Conservation (phyloP, 2,888 invertebrate species). For the Perithous albicinctus region DNA sequence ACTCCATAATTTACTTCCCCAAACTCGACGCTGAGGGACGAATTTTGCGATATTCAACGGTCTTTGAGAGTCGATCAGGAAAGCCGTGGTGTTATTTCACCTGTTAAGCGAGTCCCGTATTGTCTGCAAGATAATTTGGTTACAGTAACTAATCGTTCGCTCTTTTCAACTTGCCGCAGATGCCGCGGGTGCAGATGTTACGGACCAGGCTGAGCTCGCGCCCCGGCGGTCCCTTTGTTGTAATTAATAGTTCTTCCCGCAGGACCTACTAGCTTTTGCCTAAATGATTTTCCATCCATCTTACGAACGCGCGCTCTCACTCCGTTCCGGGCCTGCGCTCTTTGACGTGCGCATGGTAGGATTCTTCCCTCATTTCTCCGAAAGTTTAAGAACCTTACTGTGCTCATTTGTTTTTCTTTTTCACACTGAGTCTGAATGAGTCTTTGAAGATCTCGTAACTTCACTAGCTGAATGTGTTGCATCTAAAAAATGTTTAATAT, state of each 20-base stretch:
- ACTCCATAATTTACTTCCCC: background rate
- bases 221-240: slow-evolving; percentile 82
- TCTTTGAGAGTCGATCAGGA: background rate
- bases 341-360: slow-evolving; percentile 51
- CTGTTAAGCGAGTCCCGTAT: slow-evolving; percentile 75
- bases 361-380: slow-evolving; percentile 38
- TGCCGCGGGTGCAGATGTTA: slow-evolving; percentile 67
- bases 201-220: slow-evolving; percentile 56
- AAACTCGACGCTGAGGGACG: background rate
- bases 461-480: background rate
- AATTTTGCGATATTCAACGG: background rate
- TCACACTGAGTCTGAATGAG: background rate
- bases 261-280: slow-evolving; percentile 77
- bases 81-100: slow-evolving; percentile 69
- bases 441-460: background rate
- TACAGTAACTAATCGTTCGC: slow-evolving; percentile 84
- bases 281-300: slow-evolving; percentile 84
- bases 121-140: slow-evolving; percentile 84
- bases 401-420: slow-evolving; percentile 35
- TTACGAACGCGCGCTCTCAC: slow-evolving; percentile 67
- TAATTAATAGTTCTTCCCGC: slow-evolving; percentile 83
- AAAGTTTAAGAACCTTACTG: slow-evolving; percentile 27
- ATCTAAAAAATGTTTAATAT: background rate
- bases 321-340: slow-evolving; percentile 51
- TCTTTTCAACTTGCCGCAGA: slow-evolving; percentile 81